A percentile compares a stretch with the other conserved stretches of the same genome.
Evolutionary conservation across 2,797 vertebrate species (phyloP).

Genomic region (Chiroxiphia lanceolata): DNA sequence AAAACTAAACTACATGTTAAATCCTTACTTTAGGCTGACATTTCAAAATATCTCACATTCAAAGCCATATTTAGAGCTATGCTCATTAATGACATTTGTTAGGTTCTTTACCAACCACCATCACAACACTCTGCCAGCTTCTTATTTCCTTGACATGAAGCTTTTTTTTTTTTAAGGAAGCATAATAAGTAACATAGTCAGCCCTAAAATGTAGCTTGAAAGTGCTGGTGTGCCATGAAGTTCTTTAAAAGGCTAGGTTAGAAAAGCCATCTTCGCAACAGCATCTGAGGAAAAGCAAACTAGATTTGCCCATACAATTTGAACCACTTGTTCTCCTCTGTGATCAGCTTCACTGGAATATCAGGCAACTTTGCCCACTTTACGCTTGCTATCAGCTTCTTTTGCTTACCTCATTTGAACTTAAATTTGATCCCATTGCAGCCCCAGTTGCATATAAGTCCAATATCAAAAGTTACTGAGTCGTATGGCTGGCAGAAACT

Average conservation of each 20-base stretch:
- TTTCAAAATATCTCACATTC: neutral
- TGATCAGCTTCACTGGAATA: neutral
- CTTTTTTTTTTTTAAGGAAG: neutral
- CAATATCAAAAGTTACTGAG: neutral
- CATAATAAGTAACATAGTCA: fast-evolving
- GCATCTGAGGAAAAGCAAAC: neutral
- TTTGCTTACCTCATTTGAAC: slow-evolving; percentile 68
- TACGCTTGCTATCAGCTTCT: neutral
- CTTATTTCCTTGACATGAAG: neutral
- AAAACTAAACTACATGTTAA: slow-evolving; percentile 1
- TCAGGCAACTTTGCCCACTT: neutral
- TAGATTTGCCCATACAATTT: fast-evolving
- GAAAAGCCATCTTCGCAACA: neutral
- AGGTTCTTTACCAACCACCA: neutral
- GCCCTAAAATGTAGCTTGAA: neutral
- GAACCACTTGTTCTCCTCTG: neutral
- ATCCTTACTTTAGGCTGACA: neutral
- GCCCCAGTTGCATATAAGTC: slow-evolving; percentile 35
- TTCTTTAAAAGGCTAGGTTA: neutral
- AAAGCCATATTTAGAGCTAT: neutral
- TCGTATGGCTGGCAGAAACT: neutral
- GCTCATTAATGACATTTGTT: neutral
- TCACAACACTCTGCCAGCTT: neutral
- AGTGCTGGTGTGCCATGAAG: fast-evolving
- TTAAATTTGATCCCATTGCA: slow-evolving; percentile 68